phyloP scores from a whole-genome alignment of 2,113 vertebrate genomes.

The Saguinus midas region DNA sequence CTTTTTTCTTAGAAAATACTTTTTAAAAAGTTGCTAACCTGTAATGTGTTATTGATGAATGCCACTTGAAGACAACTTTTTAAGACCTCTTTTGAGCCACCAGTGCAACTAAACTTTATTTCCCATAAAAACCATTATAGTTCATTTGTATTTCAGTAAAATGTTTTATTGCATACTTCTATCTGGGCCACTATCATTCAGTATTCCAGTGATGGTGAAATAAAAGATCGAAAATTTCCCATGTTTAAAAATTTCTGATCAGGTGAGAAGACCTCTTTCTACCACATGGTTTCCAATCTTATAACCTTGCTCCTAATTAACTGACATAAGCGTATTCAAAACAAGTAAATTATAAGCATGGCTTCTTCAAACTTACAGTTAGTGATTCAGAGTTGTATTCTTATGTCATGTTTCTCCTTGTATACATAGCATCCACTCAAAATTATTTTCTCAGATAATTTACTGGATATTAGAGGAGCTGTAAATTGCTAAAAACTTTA shows the following conservation, averaged over 20 bases:
- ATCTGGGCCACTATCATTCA: background rate
- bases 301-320: background rate
- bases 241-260: background rate
- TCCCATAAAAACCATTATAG: background rate
- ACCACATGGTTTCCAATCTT: background rate
- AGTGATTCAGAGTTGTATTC: background rate
- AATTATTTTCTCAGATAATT: background rate
- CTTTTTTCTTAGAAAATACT: conserved; percentile 24
- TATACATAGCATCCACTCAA: no score
- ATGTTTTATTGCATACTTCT: background rate
- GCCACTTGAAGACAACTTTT: background rate
- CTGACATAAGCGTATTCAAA: background rate
- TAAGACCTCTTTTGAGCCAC: background rate
- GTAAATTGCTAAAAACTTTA: background rate
- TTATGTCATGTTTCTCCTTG: background rate
- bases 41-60: background rate
- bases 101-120: background rate
- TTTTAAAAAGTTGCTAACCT: background rate
- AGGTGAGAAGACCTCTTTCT: background rate
- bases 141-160: conserved; percentile 21
- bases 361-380: background rate
- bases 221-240: background rate
- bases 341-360: background rate
- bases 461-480: background rate
- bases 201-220: background rate